phyloP scores from a whole-genome alignment of 2,797 vertebrate genomes.

The Pogoniulus pusillus region DNA sequence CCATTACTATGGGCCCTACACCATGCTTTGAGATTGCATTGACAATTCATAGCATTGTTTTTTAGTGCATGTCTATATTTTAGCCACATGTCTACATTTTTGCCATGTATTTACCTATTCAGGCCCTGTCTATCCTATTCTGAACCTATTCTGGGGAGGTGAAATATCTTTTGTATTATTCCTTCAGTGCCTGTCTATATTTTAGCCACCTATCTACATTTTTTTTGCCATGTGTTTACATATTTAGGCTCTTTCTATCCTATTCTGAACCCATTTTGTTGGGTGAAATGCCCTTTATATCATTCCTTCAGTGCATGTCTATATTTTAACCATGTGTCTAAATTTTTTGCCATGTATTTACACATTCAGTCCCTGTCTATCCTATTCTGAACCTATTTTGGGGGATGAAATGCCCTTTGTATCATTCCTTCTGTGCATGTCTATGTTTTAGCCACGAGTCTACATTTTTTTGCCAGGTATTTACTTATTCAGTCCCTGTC shows the following conservation, averaged over 20 bases:
- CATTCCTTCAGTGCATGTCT: no score
- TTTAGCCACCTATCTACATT: neutral
- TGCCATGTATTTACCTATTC: neutral
- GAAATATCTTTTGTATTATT: neutral
- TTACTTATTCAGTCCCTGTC: neutral
- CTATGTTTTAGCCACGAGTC: neutral
- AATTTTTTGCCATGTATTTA: neutral
- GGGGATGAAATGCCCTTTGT: neutral
- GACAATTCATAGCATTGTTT: no score
- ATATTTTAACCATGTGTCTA: neutral
- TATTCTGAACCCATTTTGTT: neutral
- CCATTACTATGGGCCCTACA: neutral
- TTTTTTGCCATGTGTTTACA: neutral
- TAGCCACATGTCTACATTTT: neutral
- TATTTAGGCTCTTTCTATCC: neutral
- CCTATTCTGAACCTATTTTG: neutral
- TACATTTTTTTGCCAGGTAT: neutral
- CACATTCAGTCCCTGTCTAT: neutral
- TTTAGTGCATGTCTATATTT: no score
- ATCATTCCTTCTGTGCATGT: neutral
- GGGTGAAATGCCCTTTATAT: neutral
- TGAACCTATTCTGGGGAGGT: neutral
- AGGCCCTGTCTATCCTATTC: neutral
- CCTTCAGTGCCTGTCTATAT: neutral
- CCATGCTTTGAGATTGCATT: neutral